Conservation (phyloP, 2,797 vertebrate species). For the Tadarida brasiliensis region DNA sequence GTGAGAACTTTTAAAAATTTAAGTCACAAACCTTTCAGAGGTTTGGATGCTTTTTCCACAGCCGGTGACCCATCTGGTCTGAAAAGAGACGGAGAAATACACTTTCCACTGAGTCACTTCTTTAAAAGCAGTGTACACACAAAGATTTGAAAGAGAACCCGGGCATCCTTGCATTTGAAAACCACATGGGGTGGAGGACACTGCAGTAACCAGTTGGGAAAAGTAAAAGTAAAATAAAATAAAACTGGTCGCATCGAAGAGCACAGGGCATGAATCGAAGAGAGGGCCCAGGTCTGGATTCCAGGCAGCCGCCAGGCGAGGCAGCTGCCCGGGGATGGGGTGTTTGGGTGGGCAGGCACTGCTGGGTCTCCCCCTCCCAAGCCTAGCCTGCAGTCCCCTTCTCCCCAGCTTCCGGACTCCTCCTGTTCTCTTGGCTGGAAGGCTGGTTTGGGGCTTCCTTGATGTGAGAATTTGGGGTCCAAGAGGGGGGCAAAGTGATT, state of each 20-base stretch:
- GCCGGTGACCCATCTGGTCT: slow-evolving; percentile 30
- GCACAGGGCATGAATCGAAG: not conserved
- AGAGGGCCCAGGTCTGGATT: not conserved
- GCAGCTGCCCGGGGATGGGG: not conserved
- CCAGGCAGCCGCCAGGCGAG: not conserved
- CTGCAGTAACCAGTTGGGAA: not conserved
- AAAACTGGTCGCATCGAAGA: not conserved
- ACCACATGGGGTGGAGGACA: not conserved
- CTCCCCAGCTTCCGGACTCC: not conserved
- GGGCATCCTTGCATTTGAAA: not conserved
- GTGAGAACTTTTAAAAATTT: slow-evolving; percentile 57
- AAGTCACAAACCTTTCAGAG: slow-evolving; percentile 61
- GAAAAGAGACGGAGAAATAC: not conserved
- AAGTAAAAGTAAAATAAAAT: slow-evolving; percentile 44
- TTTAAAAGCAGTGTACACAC: not conserved
- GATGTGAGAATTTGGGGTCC: not conserved
- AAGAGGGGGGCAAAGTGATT: not conserved
- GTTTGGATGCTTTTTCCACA: slow-evolving; percentile 67
- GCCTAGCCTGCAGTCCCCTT: not conserved
- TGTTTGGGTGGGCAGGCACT: rapidly evolving
- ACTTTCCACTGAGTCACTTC: not conserved
- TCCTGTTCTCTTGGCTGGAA: not conserved
- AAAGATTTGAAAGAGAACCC: not conserved
- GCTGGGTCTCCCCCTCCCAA: not conserved
- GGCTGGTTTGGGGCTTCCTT: not conserved